A percentile compares a stretch with the other conserved stretches of the same genome.
phyloP scores from a whole-genome alignment of 2,113 vertebrate genomes.

The Pedionomus torquatus region DNA sequence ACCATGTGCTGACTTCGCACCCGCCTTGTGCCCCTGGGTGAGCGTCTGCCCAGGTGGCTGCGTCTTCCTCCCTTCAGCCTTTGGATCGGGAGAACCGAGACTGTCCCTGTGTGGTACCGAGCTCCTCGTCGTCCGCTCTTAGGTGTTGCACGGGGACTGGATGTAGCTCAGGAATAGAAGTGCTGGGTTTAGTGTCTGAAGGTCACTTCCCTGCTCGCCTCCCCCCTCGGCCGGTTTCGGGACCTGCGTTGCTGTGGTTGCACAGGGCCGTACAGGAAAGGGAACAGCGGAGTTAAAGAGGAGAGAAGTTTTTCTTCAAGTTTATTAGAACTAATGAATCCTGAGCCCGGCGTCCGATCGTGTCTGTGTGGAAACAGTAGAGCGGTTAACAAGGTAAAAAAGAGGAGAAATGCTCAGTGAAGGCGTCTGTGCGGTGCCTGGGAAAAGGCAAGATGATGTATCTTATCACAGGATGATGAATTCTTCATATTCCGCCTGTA shows the following conservation, averaged over 20 bases:
- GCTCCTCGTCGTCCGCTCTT: neutral
- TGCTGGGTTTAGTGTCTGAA: neutral
- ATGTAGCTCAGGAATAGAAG: neutral
- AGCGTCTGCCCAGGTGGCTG: neutral
- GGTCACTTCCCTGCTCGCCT: neutral
- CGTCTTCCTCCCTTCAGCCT: neutral
- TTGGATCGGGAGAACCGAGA: neutral
- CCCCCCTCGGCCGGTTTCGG: neutral
- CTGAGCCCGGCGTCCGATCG: neutral
- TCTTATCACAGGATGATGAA: slow-evolving; percentile 10
- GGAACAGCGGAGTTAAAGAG: neutral
- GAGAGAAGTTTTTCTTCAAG: neutral
- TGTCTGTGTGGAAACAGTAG: neutral
- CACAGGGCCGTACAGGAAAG: neutral
- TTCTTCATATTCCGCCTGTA: slow-evolving; percentile 39
- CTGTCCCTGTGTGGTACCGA: neutral
- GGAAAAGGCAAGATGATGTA: neutral
- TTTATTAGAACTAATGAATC: neutral
- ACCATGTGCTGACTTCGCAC: fast-evolving
- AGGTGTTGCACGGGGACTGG: fast-evolving
- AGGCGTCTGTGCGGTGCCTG: neutral
- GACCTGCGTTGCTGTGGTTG: neutral
- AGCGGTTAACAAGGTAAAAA: neutral
- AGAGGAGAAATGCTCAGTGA: neutral
- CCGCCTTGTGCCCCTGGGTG: neutral